Evolutionary conservation across 2,888 invertebrate genomes (phyloP), one percentile per base, ranked within the genome.

Genomic region (Metalampra italica): DNA sequence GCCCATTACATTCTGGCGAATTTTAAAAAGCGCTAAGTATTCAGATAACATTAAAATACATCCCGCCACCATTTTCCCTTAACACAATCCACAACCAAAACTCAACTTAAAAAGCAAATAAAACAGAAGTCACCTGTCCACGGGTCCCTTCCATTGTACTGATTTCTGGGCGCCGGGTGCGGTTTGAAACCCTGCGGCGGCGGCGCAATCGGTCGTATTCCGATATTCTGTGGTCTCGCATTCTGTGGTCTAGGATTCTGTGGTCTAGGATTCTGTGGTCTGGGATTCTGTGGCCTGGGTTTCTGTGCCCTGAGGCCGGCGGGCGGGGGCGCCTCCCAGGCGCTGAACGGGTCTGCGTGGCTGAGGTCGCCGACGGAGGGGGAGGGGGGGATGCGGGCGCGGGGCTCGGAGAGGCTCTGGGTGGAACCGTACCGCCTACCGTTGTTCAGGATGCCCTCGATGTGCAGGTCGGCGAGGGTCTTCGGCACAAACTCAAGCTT

Each of bases 401-500:
- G 71, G 64, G 76, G 75, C 40, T 78, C 77, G 77, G 86, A 75
- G 47, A 89, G 83, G 77, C 82, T 85, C 62, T 81, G 83, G 59
- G 84, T 77, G 82, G 89, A 89, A 78, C 89, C 88, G 82, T 84
- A 90, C 78, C 82, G 83, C 92, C 91, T 91, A 91, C 92, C 91
- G 79, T 91, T 88, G 85, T 90, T 92, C 88, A 93, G 91, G 71
- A 92, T 78, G 71, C 92, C 92, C 78, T 96, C 96, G 84, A 96
- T 94, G 86, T 95, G 92, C 59, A 97, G 92, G 87, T 97, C 97
- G 55, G 95, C 92, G 69, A 97, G 90, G 53, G 96, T 95, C 91
- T 97, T 97, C 70, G 97, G 97, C 70, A 95, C 93, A 84, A 97
- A 98, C 87, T 97, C 97, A 85, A 94, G 75, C 90, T 96, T 96